Evolutionary conservation across 2,113 vertebrate genomes (phyloP).

Genomic region (Scortum barcoo): DNA sequence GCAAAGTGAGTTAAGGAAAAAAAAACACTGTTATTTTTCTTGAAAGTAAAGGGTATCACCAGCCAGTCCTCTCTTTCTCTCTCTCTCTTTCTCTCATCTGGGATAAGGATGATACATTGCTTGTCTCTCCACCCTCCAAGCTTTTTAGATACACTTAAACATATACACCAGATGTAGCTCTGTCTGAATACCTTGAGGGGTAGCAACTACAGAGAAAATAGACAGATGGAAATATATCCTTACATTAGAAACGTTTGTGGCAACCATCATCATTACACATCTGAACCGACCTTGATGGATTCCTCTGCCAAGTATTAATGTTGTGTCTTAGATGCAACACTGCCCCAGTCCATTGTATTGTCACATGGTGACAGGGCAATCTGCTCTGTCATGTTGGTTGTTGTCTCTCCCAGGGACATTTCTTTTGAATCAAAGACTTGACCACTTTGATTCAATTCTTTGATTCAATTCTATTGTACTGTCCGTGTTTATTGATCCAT

Average conservation of each 20-base stretch:
- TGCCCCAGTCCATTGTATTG: constrained; percentile 9
- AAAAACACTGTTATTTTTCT: no score
- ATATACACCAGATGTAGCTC: not conserved
- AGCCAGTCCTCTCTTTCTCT: no score
- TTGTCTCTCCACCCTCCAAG: not conserved
- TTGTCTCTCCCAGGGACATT: constrained; percentile 24
- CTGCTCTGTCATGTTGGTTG: constrained; percentile 32
- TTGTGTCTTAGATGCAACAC: constrained; percentile 6
- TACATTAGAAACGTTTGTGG: not conserved
- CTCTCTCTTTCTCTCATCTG: no score
- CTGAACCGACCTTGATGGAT: constrained; percentile 2
- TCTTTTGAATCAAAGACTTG: constrained; percentile 61
- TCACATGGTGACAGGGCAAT: constrained; percentile 42
- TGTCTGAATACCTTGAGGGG: not conserved
- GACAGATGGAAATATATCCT: not conserved
- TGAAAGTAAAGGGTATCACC: no score
- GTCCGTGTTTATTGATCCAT: constrained; percentile 62
- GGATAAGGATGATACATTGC: not conserved
- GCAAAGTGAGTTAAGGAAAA: not conserved
- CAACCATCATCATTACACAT: not conserved
- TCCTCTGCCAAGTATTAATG: not conserved
- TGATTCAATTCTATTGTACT: constrained; percentile 46
- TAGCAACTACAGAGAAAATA: not conserved
- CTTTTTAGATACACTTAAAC: not conserved
- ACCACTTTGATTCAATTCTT: constrained; percentile 57